Percentiles rank a stretch among this genome's conserved stretches.
Evolutionary conservation across 2,888 invertebrate species (phyloP).

Genomic region (Biston betularia): DNA sequence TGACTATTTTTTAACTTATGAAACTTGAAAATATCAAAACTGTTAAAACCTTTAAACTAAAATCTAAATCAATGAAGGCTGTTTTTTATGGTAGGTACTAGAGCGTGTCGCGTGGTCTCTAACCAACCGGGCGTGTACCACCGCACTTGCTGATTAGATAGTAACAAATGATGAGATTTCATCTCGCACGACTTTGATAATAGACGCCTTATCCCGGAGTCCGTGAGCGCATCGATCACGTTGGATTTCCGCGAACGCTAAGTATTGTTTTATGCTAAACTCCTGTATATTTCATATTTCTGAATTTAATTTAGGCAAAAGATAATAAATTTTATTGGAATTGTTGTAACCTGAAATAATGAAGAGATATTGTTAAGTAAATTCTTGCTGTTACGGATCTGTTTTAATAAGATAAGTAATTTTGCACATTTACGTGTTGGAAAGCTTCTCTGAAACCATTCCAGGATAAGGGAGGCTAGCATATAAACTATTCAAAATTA

Average conservation of each 20-base stretch:
- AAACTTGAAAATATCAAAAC: too few relatives aligned
- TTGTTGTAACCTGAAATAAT: conserved; percentile 18
- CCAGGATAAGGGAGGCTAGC: too few relatives aligned
- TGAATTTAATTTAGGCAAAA: conserved; percentile 36
- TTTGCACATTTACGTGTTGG: neutral
- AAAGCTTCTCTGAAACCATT: too few relatives aligned
- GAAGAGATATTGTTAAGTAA: conserved; percentile 8
- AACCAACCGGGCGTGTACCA: too few relatives aligned
- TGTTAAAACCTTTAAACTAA: too few relatives aligned
- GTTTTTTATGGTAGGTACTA: too few relatives aligned
- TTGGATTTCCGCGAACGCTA: conserved; percentile 58
- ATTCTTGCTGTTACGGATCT: neutral
- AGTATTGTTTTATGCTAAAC: conserved; percentile 67
- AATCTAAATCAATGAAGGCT: too few relatives aligned
- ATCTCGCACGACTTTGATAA: conserved; percentile 38
- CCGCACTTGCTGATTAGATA: too few relatives aligned
- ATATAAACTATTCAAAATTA: too few relatives aligned
- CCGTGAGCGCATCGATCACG: conserved; percentile 63
- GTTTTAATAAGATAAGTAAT: neutral
- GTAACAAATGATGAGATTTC: neutral
- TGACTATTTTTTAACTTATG: too few relatives aligned
- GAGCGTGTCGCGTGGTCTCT: too few relatives aligned
- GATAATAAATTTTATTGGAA: conserved; percentile 28
- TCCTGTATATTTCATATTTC: conserved; percentile 42
- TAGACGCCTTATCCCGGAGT: conserved; percentile 49